Conservation (phyloP, 1,140 invertebrate genomes). For the Kradibia gibbosae region DNA sequence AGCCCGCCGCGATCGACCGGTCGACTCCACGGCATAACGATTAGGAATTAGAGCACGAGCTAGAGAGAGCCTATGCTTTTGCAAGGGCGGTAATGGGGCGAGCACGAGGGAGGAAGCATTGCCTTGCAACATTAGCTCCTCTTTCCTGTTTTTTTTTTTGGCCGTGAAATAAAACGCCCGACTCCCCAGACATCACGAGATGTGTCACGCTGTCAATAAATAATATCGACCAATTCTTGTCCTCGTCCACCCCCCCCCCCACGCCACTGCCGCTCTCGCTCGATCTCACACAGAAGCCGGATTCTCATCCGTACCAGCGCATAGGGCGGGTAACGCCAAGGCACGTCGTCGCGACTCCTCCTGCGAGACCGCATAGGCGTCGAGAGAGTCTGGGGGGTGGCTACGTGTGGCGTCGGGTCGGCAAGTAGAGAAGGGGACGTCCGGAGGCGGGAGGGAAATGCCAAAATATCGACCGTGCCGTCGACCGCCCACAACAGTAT, state of each 20-base stretch:
- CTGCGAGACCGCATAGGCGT: slow-evolving; percentile 3
- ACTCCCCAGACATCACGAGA: not conserved
- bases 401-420: too few relatives aligned
- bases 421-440: not conserved
- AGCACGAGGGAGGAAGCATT: not conserved
- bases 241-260: too few relatives aligned
- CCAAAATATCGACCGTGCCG: slow-evolving; percentile 34
- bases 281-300: not conserved
- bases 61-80: not conserved
- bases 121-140: too few relatives aligned
- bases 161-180: not conserved
- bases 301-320: not conserved
- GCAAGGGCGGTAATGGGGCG: not conserved
- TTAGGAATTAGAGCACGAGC: slow-evolving; percentile 43
- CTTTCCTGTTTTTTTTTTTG: too few relatives aligned
- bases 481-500: not conserved
- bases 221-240: not conserved
- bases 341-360: not conserved
- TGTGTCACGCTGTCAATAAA: not conserved
- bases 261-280: not conserved
- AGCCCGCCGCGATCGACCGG: not conserved
- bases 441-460: not conserved
- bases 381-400: not conserved
- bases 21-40: slow-evolving; percentile 34
- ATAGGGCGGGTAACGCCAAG: not conserved